Evolutionary conservation across 2,797 vertebrate genomes (phyloP).

Genomic region (Peromyscus eremicus): DNA sequence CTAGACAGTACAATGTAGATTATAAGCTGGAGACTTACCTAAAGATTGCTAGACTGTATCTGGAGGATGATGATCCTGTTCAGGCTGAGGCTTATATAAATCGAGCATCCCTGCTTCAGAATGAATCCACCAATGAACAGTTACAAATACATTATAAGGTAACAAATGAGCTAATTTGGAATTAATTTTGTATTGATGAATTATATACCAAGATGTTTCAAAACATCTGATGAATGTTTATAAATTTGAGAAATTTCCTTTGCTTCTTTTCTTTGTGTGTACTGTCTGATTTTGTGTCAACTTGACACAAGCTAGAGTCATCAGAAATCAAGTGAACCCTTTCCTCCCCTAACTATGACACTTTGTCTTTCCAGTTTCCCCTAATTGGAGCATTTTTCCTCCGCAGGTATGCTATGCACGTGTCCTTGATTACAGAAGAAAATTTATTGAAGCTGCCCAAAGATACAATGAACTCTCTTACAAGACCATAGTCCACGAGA

Average conservation of each 20-base stretch:
- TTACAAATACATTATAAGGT: conserved; percentile 99
- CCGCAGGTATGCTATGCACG: conserved; percentile 97
- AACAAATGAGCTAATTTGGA: conserved; percentile 78
- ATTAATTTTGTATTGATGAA: conserved; percentile 59
- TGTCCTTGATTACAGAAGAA: conserved; percentile 98
- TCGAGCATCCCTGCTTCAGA: conserved; percentile 97
- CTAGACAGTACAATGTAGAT: conserved; percentile 98
- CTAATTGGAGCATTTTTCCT: conserved; percentile 48
- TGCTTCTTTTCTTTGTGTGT: background rate
- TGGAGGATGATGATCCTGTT: conserved; percentile 98
- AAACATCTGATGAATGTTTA: conserved; percentile 44
- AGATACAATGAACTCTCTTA: conserved; percentile 99
- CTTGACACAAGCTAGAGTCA: background rate
- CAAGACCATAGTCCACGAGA: conserved; percentile 98
- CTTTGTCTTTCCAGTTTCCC: background rate
- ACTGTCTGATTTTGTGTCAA: background rate
- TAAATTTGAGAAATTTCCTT: background rate
- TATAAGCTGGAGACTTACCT: conserved; percentile 99
- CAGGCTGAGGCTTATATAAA: conserved; percentile 99
- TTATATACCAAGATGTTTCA: background rate
- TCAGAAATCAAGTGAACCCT: background rate
- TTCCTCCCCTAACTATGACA: background rate
- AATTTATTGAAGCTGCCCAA: conserved; percentile 99
- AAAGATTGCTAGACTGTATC: conserved; percentile 97
- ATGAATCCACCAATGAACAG: conserved; percentile 98